phyloP scores from a whole-genome alignment of 1,140 invertebrate genomes.

The Aradophagus sp. region DNA sequence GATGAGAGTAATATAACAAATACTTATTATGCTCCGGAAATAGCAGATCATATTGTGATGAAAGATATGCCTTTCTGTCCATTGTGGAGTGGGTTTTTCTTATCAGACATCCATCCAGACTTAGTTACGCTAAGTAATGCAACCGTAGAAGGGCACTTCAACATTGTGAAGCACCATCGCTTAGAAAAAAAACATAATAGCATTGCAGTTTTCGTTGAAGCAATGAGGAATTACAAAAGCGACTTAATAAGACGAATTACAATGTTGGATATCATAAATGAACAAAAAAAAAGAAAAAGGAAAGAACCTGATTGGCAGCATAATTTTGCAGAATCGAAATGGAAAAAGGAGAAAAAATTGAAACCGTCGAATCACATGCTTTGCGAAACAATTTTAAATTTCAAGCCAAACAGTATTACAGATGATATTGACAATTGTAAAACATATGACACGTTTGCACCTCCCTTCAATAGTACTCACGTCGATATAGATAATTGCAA shows the following conservation, averaged over 20 bases:
- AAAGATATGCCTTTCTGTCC: constrained; percentile 3
- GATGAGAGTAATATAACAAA: neutral
- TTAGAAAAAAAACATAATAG: neutral
- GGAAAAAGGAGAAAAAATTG: constrained; percentile 5
- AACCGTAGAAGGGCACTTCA: constrained; percentile 11
- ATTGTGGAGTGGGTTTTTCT: constrained; percentile 1
- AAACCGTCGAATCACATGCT: neutral
- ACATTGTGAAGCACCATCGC: constrained; percentile 4
- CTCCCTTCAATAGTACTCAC: no score
- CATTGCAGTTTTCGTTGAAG: neutral
- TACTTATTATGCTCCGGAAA: neutral
- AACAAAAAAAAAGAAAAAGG: constrained; percentile 1
- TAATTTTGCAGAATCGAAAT: neutral
- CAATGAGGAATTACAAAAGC: constrained; percentile 8
- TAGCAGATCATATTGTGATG: neutral
- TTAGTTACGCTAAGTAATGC: constrained; percentile 8
- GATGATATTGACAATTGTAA: no score
- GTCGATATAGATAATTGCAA: no score
- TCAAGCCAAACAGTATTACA: no score
- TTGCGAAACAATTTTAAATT: neutral
- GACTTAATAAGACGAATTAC: neutral
- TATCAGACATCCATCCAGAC: neutral
- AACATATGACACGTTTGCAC: no score
- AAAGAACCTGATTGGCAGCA: neutral
- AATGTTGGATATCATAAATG: neutral